These are phyloP conservation scores for Fulmarus glacialis DNA, from an alignment of 2,113 vertebrate genomes.

Conservation along the genomic window DNA sequence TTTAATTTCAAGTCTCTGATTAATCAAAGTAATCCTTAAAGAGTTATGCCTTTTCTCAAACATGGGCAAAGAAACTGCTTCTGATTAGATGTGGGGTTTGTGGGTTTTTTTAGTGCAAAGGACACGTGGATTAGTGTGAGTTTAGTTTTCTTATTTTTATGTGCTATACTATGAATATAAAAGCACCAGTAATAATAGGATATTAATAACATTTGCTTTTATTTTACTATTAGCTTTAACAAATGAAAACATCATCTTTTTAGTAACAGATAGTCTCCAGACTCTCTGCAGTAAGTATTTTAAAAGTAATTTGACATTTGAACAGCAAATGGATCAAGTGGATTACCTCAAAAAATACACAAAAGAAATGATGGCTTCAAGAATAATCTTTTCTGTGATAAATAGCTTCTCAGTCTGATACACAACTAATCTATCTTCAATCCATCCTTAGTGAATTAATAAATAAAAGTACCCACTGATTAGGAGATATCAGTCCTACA, in stretches of 20 bases:
- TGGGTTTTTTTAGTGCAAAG: not conserved
- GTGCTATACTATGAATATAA: not conserved
- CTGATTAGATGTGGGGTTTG: not conserved
- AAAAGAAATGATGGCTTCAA: not conserved
- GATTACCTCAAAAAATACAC: not conserved
- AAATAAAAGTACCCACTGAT: not conserved
- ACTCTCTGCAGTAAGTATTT: not conserved
- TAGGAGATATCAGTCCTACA: rapidly evolving
- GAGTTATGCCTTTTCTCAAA: not conserved
- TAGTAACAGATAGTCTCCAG: not conserved
- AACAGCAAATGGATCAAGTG: not conserved
- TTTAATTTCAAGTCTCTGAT: not conserved
- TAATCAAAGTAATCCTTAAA: not conserved
- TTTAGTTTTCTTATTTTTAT: not conserved
- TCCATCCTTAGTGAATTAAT: not conserved
- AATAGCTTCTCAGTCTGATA: not conserved
- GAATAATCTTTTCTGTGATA: not conserved
- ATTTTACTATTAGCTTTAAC: not conserved
- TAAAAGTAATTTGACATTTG: not conserved
- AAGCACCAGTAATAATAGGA: not conserved
- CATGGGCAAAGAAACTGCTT: not conserved
- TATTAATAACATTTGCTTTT: too few species aligned
- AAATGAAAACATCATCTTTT: not conserved
- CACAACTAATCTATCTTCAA: not conserved
- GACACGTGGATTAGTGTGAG: not conserved